phyloP scores from a whole-genome alignment of 2,797 vertebrate genomes.

The Alca torda region DNA sequence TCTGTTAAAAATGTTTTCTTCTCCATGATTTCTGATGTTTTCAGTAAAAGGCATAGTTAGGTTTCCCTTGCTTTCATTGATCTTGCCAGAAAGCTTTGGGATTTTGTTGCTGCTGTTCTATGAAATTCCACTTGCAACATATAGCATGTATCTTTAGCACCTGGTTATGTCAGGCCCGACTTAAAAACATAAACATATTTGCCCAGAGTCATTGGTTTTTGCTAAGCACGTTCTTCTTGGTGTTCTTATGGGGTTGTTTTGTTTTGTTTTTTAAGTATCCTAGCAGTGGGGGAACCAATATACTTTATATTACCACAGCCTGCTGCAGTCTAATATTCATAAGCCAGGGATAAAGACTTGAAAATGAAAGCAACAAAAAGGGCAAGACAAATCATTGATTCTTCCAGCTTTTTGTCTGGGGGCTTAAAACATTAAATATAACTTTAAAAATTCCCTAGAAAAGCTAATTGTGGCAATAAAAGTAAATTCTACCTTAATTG shows the following conservation, averaged over 20 bases:
- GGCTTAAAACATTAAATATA: not conserved
- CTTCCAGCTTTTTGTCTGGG: not conserved
- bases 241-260: not conserved
- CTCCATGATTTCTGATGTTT: not conserved
- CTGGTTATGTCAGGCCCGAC: not conserved
- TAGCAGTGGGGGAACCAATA: not conserved
- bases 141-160: not conserved
- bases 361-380: not conserved
- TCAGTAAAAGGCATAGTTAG: not conserved
- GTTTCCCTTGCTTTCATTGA: not conserved
- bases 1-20: not conserved
- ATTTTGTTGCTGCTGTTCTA: not conserved
- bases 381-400: not conserved
- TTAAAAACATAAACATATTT: not conserved
- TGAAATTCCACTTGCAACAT: not conserved
- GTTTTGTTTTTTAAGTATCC: not conserved
- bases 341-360: not conserved
- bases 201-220: not conserved
- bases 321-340: not conserved
- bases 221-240: not conserved
- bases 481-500: not conserved
- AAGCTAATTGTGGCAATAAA: not conserved
- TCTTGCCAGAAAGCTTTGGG: not conserved
- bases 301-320: not conserved
- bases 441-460: not conserved